These are phyloP conservation scores for Brachionus plicatilis DNA, from an alignment of 1,140 invertebrate genomes.

Conservation along the genomic window DNA sequence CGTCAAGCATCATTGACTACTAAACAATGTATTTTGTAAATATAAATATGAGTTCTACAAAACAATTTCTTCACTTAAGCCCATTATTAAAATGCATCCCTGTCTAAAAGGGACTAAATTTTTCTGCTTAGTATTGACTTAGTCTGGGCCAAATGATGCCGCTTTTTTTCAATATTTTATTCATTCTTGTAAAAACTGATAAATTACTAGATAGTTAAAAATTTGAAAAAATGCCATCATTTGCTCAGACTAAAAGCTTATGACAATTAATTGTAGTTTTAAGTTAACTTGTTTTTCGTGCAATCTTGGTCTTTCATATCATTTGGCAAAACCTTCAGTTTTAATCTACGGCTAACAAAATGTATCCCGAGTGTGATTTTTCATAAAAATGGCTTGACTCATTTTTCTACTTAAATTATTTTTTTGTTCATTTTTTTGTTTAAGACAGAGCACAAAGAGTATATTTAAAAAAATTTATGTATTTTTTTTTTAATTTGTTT, in stretches of 20 bases:
- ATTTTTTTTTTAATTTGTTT: not conserved
- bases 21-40: not conserved
- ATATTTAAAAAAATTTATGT: not conserved
- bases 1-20: not conserved
- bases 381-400: not conserved
- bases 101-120: not conserved
- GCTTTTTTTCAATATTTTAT: not conserved
- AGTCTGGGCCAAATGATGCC: not conserved
- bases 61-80: not conserved
- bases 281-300: not conserved
- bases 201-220: not conserved
- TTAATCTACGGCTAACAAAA: conserved; percentile 4
- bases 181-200: not conserved
- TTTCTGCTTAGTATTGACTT: not conserved
- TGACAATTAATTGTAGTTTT: not conserved
- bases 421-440: not conserved
- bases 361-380: conserved; percentile 19
- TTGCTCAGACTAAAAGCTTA: not conserved
- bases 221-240: not conserved
- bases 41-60: not conserved
- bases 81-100: not conserved
- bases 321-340: not conserved
- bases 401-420: not conserved
- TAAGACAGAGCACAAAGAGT: not conserved
- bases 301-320: not conserved